A percentile compares a stretch with the other conserved stretches of the same genome.
Conservation (phyloP, 1,140 invertebrate species). For the Acromyrmex echinatior region DNA sequence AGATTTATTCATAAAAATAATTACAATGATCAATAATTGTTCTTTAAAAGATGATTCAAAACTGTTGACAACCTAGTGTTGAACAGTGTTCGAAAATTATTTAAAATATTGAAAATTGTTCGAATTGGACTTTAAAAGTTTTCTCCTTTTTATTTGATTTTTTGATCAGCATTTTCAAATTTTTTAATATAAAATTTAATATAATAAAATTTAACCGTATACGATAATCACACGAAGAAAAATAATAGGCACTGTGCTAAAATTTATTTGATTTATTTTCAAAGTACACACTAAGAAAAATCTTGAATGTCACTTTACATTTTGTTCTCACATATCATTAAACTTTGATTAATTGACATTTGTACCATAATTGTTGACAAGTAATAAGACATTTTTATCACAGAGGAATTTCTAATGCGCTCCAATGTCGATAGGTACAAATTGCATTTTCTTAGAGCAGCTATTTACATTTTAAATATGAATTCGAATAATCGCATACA, state of each 20-base stretch:
- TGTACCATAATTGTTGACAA: neutral
- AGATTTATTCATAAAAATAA: too few species aligned
- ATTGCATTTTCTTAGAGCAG: neutral
- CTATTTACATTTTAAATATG: neutral
- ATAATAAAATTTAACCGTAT: too few species aligned
- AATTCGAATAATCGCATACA: neutral
- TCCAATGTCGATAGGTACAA: neutral
- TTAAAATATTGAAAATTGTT: neutral
- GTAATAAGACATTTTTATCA: neutral
- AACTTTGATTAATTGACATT: neutral
- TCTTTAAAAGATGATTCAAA: too few species aligned
- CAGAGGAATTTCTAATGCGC: neutral
- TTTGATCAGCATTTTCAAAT: neutral
- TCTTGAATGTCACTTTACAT: neutral
- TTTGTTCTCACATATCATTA: slow-evolving; percentile 4
- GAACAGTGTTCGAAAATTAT: neutral
- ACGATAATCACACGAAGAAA: neutral
- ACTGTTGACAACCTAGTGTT: too few species aligned
- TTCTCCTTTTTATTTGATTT: neutral
- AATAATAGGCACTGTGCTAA: neutral
- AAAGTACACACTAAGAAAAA: neutral
- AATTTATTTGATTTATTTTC: neutral
- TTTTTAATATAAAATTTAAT: too few species aligned
- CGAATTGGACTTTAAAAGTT: too few species aligned
- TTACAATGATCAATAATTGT: too few species aligned